Evolutionary conservation across 1,140 invertebrate genomes (phyloP).

Genomic region (Brachionus angularis): DNA sequence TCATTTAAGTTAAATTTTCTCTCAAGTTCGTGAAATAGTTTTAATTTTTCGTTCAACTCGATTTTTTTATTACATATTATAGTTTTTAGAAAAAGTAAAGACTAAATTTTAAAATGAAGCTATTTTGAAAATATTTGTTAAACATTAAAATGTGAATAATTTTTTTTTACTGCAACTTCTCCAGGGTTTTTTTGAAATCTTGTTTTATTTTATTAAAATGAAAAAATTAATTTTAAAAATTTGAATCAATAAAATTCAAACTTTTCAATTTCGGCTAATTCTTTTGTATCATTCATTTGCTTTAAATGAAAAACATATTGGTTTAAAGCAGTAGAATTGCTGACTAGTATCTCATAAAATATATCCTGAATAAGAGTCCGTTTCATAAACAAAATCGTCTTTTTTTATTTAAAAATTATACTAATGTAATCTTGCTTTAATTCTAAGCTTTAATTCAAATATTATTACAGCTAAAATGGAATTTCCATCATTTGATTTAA

Average conservation of each 20-base stretch:
- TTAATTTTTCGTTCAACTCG: background rate
- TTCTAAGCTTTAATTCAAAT: background rate
- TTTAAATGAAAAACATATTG: slow-evolving; percentile 23
- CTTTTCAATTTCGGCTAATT: background rate
- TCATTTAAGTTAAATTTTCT: background rate
- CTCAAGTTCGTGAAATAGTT: slow-evolving; percentile 2
- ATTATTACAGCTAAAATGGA: slow-evolving; percentile 22
- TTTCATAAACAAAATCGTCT: slow-evolving; percentile 6
- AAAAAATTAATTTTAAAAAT: too few relatives aligned
- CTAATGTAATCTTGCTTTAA: background rate
- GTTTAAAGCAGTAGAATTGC: slow-evolving; percentile 4
- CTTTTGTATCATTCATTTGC: slow-evolving; percentile 9
- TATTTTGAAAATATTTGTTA: background rate
- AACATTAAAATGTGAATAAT: too few relatives aligned
- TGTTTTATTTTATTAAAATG: too few relatives aligned
- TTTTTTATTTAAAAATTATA: background rate
- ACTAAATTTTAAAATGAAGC: background rate
- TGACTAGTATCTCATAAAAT: background rate
- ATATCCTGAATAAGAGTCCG: background rate
- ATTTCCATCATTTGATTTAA: slow-evolving; percentile 2
- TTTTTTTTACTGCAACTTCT: slow-evolving; percentile 22
- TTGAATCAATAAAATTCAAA: too few relatives aligned
- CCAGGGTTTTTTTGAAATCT: background rate
- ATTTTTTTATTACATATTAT: background rate
- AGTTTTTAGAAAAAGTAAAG: background rate